Percentiles rank a stretch among this genome's conserved stretches.
Conservation (phyloP, 2,113 vertebrate genomes). For the Peucedramus taeniatus region DNA sequence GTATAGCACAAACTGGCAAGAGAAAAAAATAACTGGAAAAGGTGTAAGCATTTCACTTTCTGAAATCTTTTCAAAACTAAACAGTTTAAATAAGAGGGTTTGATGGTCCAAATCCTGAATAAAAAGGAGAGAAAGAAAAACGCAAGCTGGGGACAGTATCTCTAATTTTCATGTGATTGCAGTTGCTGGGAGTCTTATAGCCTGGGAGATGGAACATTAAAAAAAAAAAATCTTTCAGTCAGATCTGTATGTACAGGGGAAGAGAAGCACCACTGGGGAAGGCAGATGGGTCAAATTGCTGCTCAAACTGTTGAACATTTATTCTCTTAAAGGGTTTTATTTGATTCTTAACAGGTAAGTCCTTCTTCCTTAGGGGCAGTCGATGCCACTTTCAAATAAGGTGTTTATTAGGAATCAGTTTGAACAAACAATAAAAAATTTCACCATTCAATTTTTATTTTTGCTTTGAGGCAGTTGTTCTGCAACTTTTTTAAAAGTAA, state of each 20-base stretch:
- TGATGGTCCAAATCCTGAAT: background rate
- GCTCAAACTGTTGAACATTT: background rate
- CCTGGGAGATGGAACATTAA: background rate
- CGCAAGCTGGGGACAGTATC: background rate
- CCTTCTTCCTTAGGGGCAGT: background rate
- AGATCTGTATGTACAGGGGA: background rate
- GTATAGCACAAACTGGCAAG: background rate
- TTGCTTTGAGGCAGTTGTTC: background rate
- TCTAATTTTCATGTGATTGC: background rate
- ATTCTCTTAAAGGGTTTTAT: background rate
- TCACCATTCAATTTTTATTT: background rate
- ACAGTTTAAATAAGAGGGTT: background rate
- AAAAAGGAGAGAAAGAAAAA: background rate
- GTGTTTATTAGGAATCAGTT: background rate
- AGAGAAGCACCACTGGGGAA: background rate
- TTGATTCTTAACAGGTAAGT: background rate
- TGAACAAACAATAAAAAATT: background rate
- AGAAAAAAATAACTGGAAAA: background rate
- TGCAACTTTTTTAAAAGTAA: background rate
- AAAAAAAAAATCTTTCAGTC: background rate
- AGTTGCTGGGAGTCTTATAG: background rate
- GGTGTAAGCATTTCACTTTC: background rate
- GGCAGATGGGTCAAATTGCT: background rate
- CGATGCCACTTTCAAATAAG: background rate
- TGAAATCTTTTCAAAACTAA: background rate